These are phyloP conservation scores for Lasioglossum marginatum DNA, from an alignment of 2,888 invertebrate species.

Conservation along the genomic window DNA sequence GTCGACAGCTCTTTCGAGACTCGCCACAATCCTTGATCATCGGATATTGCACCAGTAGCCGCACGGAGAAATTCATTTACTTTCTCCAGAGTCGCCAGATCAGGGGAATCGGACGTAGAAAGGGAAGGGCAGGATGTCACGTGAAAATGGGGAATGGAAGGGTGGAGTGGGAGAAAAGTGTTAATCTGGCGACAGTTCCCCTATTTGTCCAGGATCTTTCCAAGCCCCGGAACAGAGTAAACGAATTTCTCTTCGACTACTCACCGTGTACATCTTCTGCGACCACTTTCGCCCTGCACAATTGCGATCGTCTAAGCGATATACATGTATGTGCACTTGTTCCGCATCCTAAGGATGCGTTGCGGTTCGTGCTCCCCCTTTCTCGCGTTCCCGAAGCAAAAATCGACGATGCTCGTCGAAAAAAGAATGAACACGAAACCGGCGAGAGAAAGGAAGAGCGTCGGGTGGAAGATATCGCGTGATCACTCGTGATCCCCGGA, in stretches of 20 bases:
- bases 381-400: conserved; percentile 29
- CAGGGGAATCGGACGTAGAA: no score
- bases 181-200: not conserved
- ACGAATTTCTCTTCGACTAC: conserved; percentile 3
- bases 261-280: not conserved
- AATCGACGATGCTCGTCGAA: not conserved
- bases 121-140: no score
- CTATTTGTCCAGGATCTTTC: not conserved
- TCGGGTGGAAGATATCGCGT: conserved; percentile 6
- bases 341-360: not conserved
- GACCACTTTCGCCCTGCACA: not conserved
- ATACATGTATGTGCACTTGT: not conserved
- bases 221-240: not conserved
- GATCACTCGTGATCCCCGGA: not conserved
- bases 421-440: not conserved
- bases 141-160: no score
- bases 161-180: no score
- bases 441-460: conserved; percentile 39
- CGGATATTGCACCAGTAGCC: not conserved
- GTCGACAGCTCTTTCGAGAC: not conserved
- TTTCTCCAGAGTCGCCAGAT: not conserved
- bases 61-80: conserved; percentile 2
- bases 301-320: not conserved
- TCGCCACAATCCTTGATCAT: conserved; percentile 26
- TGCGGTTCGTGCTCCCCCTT: conserved; percentile 29